These are phyloP conservation scores for Bedellia somnulentella DNA, from an alignment of 2,888 invertebrate genomes.

Conservation along the genomic window DNA sequence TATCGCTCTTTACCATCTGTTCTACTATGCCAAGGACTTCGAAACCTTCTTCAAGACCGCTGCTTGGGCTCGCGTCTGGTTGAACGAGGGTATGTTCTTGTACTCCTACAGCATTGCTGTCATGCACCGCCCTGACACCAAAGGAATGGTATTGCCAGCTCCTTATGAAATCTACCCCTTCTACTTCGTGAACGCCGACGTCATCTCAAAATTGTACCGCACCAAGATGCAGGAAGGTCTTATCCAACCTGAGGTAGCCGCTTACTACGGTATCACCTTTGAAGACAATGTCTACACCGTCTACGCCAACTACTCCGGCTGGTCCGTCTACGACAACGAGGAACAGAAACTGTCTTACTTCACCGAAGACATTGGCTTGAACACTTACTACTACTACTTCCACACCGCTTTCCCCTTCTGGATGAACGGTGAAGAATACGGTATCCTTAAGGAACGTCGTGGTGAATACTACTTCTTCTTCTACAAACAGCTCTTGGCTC, in stretches of 20 bases:
- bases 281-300: conserved; percentile 43
- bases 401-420: conserved; percentile 66
- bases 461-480: conserved; percentile 68
- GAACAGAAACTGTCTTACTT: conserved; percentile 68
- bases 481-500: conserved; percentile 68
- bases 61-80: conserved; percentile 53
- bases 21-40: conserved; percentile 64
- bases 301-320: conserved; percentile 63
- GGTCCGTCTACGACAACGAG: conserved; percentile 45
- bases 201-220: conserved; percentile 40
- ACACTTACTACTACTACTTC: conserved; percentile 67
- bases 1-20: conserved; percentile 53
- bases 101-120: conserved; percentile 64
- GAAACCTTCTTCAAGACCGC: conserved; percentile 62
- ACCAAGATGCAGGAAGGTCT: conserved; percentile 38
- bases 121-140: conserved; percentile 60
- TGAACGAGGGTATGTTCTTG: conserved; percentile 65
- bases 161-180: conserved; percentile 69
- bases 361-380: conserved; percentile 70
- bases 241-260: conserved; percentile 22
- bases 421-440: conserved; percentile 55
- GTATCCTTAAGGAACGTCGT: conserved; percentile 53
- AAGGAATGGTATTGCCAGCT: conserved; percentile 63
- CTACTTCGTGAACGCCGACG: conserved; percentile 63
- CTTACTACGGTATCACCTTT: conserved; percentile 32